Percentiles rank a stretch among this genome's conserved stretches.
Evolutionary conservation across 2,113 vertebrate genomes (phyloP).

Genomic region (Dendrocopos noguchii): DNA sequence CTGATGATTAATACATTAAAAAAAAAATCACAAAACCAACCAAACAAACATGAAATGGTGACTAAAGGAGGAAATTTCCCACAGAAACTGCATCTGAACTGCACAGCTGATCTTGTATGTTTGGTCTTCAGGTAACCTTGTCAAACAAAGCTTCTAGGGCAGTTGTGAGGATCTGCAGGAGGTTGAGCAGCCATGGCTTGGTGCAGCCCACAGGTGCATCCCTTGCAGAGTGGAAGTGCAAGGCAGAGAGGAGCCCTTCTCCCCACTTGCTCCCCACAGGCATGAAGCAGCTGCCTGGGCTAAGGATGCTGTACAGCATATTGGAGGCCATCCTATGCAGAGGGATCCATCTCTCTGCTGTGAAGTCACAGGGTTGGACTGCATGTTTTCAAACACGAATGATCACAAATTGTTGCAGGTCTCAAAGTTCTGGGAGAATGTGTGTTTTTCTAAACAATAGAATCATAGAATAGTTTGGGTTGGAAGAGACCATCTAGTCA

Average conservation of each 20-base stretch:
- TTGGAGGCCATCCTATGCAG: neutral
- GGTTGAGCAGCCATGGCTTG: accelerated
- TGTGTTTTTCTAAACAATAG: neutral
- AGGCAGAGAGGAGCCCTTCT: neutral
- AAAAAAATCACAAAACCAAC: neutral
- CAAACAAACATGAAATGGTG: neutral
- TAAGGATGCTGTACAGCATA: accelerated
- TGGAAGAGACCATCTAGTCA: too few species aligned
- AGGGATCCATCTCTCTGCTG: accelerated
- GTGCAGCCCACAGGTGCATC: accelerated
- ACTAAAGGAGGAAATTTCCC: neutral
- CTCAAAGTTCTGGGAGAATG: accelerated
- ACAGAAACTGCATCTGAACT: neutral
- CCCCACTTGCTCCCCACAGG: neutral
- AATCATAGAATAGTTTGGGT: too few species aligned
- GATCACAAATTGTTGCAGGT: neutral
- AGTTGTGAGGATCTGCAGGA: accelerated
- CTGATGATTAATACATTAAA: neutral
- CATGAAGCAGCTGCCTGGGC: neutral
- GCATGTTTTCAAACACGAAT: neutral
- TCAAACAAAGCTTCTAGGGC: neutral
- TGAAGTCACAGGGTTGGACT: neutral
- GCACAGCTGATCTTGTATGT: too few species aligned
- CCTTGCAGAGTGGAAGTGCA: accelerated
- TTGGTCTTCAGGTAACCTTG: neutral